A percentile compares a stretch with the other conserved stretches of the same genome.
These are phyloP conservation scores for Pituophis catenifer DNA, from an alignment of 2,113 vertebrate genomes.

Conservation along the genomic window DNA sequence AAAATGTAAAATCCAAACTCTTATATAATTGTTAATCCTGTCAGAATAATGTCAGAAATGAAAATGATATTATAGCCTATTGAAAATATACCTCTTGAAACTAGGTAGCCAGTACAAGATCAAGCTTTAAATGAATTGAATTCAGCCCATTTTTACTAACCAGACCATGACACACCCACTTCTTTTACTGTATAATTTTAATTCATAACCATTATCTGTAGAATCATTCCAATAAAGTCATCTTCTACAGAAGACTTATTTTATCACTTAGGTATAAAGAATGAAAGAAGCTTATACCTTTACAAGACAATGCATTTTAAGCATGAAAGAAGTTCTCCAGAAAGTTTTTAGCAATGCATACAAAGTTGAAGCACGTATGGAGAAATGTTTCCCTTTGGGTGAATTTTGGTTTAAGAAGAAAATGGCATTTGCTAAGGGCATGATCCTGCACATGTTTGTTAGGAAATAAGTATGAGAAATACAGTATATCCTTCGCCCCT, in stretches of 20 bases:
- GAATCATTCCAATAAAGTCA: slow-evolving; percentile 40
- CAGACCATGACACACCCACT: neutral
- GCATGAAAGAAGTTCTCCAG: neutral
- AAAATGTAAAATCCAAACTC: neutral
- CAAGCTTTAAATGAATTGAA: fast-evolving
- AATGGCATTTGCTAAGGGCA: neutral
- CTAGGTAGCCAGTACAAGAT: neutral
- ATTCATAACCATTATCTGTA: slow-evolving; percentile 35
- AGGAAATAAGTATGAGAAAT: neutral
- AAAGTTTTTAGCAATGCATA: neutral
- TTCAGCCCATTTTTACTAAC: neutral
- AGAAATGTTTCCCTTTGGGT: neutral
- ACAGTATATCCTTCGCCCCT: too few species aligned
- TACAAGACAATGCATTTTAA: slow-evolving; percentile 18
- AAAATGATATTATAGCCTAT: neutral
- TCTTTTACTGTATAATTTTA: neutral
- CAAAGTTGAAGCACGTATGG: neutral
- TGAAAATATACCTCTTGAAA: neutral
- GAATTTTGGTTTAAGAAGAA: neutral
- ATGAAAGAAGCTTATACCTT: slow-evolving; percentile 13
- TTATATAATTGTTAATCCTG: neutral
- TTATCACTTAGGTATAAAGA: slow-evolving; percentile 2
- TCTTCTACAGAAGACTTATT: slow-evolving; percentile 27
- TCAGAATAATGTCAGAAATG: neutral
- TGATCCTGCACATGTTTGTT: neutral